These are phyloP conservation scores for Lynx canadensis DNA, from an alignment of 2,113 vertebrate species.

Conservation along the genomic window DNA sequence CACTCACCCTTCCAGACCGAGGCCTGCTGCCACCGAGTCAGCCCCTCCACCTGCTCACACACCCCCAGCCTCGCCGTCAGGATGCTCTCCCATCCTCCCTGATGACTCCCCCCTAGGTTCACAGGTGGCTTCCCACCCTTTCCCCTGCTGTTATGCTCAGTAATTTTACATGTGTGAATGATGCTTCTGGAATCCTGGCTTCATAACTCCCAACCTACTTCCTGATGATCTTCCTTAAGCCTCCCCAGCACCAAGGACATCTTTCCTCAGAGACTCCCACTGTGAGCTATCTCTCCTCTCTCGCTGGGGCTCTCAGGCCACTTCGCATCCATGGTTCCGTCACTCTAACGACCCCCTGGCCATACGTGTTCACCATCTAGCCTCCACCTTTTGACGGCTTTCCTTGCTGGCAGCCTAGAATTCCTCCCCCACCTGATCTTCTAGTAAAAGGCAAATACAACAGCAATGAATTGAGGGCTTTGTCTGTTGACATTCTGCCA, in stretches of 20 bases:
- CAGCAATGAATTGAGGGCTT: neutral
- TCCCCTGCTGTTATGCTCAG: neutral
- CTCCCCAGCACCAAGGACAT: neutral
- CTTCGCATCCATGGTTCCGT: no score
- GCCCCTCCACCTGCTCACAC: neutral
- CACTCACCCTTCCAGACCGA: no score
- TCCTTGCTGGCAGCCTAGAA: neutral
- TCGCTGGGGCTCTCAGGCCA: no score
- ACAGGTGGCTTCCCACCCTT: neutral
- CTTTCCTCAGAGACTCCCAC: neutral
- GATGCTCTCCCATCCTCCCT: neutral
- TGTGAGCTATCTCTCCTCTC: neutral
- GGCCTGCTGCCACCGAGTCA: neutral
- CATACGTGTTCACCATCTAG: neutral
- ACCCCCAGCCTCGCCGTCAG: no score
- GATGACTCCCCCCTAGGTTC: neutral
- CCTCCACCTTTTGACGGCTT: neutral
- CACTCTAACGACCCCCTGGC: neutral
- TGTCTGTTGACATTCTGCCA: neutral
- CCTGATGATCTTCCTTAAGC: neutral
- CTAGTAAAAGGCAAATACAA: neutral
- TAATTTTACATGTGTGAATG: neutral
- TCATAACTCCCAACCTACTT: neutral
- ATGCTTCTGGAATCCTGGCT: neutral
- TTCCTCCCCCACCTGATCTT: neutral